Evolutionary conservation across 1,140 invertebrate species (phyloP).

Genomic region (Glossosoma conforme): DNA sequence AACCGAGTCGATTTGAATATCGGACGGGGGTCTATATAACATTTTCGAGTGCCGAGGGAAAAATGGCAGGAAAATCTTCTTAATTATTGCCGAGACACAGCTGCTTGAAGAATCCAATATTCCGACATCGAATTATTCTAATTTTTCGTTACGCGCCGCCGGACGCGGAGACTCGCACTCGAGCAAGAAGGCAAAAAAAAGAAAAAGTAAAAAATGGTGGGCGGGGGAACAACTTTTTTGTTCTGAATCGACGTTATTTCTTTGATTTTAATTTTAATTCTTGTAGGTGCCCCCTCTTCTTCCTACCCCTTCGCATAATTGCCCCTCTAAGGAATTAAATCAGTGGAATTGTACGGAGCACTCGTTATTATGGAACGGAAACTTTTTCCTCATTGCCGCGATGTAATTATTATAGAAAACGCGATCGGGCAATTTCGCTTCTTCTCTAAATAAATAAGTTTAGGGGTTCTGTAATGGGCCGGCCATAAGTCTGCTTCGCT

Average conservation of each 20-base stretch:
- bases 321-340: conserved; percentile 31
- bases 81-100: conserved; percentile 29
- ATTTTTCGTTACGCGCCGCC: conserved; percentile 23
- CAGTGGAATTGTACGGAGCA: conserved; percentile 26
- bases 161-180: conserved; percentile 7
- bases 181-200: background rate
- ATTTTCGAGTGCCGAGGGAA: conserved; percentile 8
- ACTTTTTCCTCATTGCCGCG: conserved; percentile 24
- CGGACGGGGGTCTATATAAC: conserved; percentile 17
- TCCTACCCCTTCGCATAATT: conserved; percentile 27
- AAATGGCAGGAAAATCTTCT: conserved; percentile 26
- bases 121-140: conserved; percentile 26
- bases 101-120: conserved; percentile 26
- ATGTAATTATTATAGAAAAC: conserved; percentile 29
- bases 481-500: conserved; percentile 15
- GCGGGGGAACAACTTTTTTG: too few relatives aligned
- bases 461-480: conserved; percentile 14
- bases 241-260: conserved; percentile 27
- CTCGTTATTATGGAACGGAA: conserved; percentile 24
- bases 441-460: conserved; percentile 18
- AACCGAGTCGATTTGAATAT: conserved; percentile 31
- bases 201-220: too few relatives aligned
- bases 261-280: conserved; percentile 32
- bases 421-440: conserved; percentile 27
- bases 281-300: conserved; percentile 13